Evolutionary conservation across 1,140 invertebrate genomes (phyloP), one percentile per base, ranked within the genome.

Genomic region (Drosophila auraria): DNA sequence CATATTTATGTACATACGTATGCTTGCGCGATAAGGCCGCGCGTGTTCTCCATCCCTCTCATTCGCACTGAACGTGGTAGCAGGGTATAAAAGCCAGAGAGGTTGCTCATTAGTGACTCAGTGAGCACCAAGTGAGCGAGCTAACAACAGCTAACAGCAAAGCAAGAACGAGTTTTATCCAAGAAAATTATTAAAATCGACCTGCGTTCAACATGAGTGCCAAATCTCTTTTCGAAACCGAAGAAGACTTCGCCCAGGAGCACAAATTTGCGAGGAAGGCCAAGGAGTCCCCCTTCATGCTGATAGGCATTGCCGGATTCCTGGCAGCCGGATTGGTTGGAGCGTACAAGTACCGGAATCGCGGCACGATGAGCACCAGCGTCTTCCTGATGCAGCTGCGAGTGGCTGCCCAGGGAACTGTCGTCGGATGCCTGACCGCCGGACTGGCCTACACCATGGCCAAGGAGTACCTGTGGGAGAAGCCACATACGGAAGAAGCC

Each of bases 301-400:
- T 95, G 56, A 93, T 95, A 76, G 95, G 95, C 81, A 94, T 98
- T 56, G 83, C 94, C 49, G 96, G 96, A n/a, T 94, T 96, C 27
- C 78, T 95, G 3, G 94, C 94, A 44, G 95, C 96, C 15, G 94
- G 95, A 62, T 94, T 93, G 3, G 95, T 95, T 92, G 97, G 97
- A 56, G 95, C 94, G 5, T 96, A 96, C 79, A 95, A 95, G 92
- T 98, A 94, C 92, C 97, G 95, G 86, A 94, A 95, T 50, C 94
- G 95, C 57, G 96, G 96, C 2, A 93, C 94, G 47, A 96, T 97
- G 95, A 96, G 96, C 68, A 95, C 96, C 14, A 97, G 97, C 70
- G 94, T 97, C 5, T 98, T 96, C 83, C 93, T 98, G 23, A 96
- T 98, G 95, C 96, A 97, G 76, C 93, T 98, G 5, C 94, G 97